Conservation (phyloP, 2,888 invertebrate species). For the Disparrhopalites patrizii region DNA sequence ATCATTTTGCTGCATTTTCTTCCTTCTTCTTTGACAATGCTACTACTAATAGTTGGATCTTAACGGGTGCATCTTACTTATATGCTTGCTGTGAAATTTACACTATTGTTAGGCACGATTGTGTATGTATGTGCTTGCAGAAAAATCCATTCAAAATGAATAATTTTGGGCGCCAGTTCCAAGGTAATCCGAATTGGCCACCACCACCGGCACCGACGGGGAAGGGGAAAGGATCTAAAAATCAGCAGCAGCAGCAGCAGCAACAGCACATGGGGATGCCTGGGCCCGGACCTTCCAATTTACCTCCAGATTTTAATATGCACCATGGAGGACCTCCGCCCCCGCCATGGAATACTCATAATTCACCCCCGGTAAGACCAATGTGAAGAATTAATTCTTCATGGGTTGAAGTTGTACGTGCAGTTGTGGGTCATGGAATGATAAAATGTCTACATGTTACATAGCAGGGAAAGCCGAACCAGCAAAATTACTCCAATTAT, state of each 20-base stretch:
- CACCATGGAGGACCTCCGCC: constrained; percentile 38
- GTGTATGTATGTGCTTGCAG: constrained; percentile 57
- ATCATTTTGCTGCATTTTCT: no score
- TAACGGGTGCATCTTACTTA: constrained; percentile 3
- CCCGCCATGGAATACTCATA: constrained; percentile 46
- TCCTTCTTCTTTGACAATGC: no score
- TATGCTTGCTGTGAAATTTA: neutral
- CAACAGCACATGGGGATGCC: constrained; percentile 30
- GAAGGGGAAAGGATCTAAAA: constrained; percentile 48
- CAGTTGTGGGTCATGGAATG: neutral
- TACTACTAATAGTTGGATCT: no score
- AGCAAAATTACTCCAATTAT: constrained; percentile 47
- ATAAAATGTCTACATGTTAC: neutral
- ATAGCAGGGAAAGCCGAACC: constrained; percentile 33
- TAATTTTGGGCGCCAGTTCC: constrained; percentile 59
- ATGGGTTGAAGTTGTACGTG: neutral
- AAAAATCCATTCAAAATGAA: constrained; percentile 87
- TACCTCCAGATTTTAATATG: constrained; percentile 48
- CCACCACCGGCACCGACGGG: constrained; percentile 37
- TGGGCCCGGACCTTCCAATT: constrained; percentile 40
- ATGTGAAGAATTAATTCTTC: neutral
- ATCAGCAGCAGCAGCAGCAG: constrained; percentile 19
- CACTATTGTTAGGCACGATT: constrained; percentile 16
- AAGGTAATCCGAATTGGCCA: constrained; percentile 47
- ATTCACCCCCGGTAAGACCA: constrained; percentile 40